Evolutionary conservation across 2,888 invertebrate species (phyloP), one percentile per base, ranked within the genome.

Genomic region (Ypsolopha scabrella): DNA sequence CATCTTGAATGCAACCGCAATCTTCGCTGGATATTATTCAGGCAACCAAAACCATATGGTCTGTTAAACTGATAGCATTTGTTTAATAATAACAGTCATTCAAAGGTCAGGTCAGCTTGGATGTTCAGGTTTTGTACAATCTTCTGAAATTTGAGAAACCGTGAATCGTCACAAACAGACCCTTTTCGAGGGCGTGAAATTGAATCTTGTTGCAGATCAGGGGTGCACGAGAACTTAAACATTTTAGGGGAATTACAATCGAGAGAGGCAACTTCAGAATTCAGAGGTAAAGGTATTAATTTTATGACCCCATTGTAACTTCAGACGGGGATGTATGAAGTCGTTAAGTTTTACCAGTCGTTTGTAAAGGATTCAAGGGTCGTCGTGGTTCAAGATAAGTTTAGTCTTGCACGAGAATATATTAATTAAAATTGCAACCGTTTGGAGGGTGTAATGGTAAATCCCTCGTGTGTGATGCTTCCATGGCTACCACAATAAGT

Each of bases 161-260:
- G 73, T 68, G 69, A 74, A 78, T 74, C 75, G 73, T 62, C 78
- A 24, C 24, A 70, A 74, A 62, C 67, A 69, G 72, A 76, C 75
- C 82, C 81, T 78, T 80, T 82, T 81, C 74, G 70, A 68, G 74
- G 80, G 81, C 80, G 83, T 83, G 79, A 85, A 85, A 86, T 86
- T 86, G 85, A 86, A 86, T 86, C 83, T 79, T 85, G 85, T 83
- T 83, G 79, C 75, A 80, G 80, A 66, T 64, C 71, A 69, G 78
- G 82, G 83, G 81, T 71, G 75, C 64, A 69, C 65, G 64, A 77
- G 80, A 82, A 82, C 82, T 86, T 81, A 85, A 85, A 85, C 83
- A 85, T 86, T 85, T 85, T 75, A 76, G 78, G 72, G 77, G 71
- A 70, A 80, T 80, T 79, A 78, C 77, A 74, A 75, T 75, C 73